These are phyloP conservation scores for Apodemia zela DNA, from an alignment of 2,888 invertebrate species.

Conservation along the genomic window DNA sequence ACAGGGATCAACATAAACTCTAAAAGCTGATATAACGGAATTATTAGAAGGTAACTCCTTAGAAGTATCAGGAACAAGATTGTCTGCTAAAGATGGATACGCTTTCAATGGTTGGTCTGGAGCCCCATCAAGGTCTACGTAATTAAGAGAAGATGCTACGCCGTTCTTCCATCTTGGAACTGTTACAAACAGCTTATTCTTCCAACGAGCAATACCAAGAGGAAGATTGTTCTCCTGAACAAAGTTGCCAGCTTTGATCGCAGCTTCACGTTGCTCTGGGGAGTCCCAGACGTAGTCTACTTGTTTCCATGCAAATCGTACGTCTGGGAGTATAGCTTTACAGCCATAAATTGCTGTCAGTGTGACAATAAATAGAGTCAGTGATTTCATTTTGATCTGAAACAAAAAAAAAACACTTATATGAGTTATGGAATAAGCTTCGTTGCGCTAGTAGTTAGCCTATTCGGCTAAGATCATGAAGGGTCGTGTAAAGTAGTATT, in stretches of 20 bases:
- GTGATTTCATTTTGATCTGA: slow-evolving; percentile 40
- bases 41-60: slow-evolving; percentile 76
- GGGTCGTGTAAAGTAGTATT: too few relatives aligned
- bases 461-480: too few relatives aligned
- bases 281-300: slow-evolving; percentile 84
- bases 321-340: slow-evolving; percentile 74
- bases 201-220: slow-evolving; percentile 86
- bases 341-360: slow-evolving; percentile 50
- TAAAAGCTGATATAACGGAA: slow-evolving; percentile 86
- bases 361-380: slow-evolving; percentile 44
- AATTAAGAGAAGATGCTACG: slow-evolving; percentile 85
- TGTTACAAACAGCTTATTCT: slow-evolving; percentile 85
- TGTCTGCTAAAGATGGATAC: slow-evolving; percentile 89
- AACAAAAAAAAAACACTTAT: slow-evolving; percentile 29
- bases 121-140: slow-evolving; percentile 80
- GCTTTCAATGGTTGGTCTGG: slow-evolving; percentile 87
- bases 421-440: too few relatives aligned
- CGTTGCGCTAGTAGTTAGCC: too few relatives aligned
- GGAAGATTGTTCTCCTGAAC: slow-evolving; percentile 84
- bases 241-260: slow-evolving; percentile 81
- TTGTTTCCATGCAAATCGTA: slow-evolving; percentile 86
- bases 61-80: slow-evolving; percentile 83
- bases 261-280: slow-evolving; percentile 78
- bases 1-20: slow-evolving; percentile 86
- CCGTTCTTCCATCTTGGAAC: slow-evolving; percentile 86